Base-by-base conservation (phyloP, 2,888 invertebrate genomes). In the Drosophila melanosoma region DNA sequence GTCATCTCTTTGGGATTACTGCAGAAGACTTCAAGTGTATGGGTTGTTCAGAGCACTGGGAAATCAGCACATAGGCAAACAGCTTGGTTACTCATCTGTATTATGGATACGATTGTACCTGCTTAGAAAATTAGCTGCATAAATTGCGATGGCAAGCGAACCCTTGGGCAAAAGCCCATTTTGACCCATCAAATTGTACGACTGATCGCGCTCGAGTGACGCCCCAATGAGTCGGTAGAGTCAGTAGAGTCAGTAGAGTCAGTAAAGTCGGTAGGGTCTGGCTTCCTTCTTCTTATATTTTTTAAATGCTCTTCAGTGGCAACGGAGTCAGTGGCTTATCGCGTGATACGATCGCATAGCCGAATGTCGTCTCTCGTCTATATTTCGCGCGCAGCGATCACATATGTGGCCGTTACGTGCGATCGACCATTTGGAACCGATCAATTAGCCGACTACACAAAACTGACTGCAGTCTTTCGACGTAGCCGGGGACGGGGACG, bases 361-460 rank as follows among this genome's bases (percentile, higher is more conserved):
- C 87, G 79, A 90, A 86, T 88, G 86, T 89, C 82, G 81, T 85
- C 69, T 83, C 81, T 90, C 74, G 81, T 85, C 82, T 85, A 85
- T 70, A 80, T 75, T 77, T 80, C 77, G 79, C 74, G 82, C 66
- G 72, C 71, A 60, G 57, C 54, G 70, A 69, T 72, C 69, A 62
- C 82, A 77, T 63, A 74, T 79, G 76, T 58, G 70, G 73, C 84
- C 83, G 91, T 82, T 91, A 83, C 91, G 87, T 85, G 81, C 91
- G 91, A 91, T 92, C 90, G 91, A 81, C 91, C 92, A 93, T 91
- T 92, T 91, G 93, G 93, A 93, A 93, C 93, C 93, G 92, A 93
- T 93, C 93, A 92, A 93, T 93, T 93, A 92, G 91, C 83, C 82
- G 83, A 82, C 89, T 87, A 86, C 68, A 79, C 59, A 56, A 12